phyloP scores from a whole-genome alignment of 2,888 invertebrate genomes.

The Tubiluchus corallicola region DNA sequence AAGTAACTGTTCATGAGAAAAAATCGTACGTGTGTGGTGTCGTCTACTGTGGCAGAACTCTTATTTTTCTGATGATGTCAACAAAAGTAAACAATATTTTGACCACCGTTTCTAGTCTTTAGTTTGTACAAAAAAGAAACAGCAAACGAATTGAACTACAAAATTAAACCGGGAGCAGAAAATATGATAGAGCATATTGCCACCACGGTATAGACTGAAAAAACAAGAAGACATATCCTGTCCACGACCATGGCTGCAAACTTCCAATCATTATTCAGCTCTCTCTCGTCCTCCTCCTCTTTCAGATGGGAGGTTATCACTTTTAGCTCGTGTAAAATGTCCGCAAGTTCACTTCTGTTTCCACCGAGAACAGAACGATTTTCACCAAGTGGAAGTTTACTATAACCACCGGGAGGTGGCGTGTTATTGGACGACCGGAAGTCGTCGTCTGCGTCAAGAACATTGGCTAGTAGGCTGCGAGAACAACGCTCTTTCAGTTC shows the following conservation, averaged over 20 bases:
- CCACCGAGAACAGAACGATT: background rate
- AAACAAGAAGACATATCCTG: constrained; percentile 22
- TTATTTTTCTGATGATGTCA: too few relatives aligned
- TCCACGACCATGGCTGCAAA: constrained; percentile 24
- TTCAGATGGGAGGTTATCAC: constrained; percentile 17
- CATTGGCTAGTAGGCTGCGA: constrained; percentile 84
- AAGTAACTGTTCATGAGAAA: too few relatives aligned
- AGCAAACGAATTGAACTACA: too few relatives aligned
- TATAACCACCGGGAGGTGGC: too few relatives aligned
- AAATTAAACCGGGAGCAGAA: constrained; percentile 22
- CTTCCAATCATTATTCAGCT: constrained; percentile 21
- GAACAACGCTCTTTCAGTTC: constrained; percentile 80
- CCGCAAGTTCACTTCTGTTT: constrained; percentile 15
- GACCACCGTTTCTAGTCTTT: too few relatives aligned
- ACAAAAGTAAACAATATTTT: too few relatives aligned
- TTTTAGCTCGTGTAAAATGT: constrained; percentile 22
- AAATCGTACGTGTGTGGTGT: too few relatives aligned
- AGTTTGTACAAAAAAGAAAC: too few relatives aligned
- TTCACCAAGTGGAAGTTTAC: background rate
- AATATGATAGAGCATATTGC: constrained; percentile 21
- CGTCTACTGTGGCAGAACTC: too few relatives aligned
- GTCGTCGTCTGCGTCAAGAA: constrained; percentile 92
- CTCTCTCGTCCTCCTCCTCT: constrained; percentile 21
- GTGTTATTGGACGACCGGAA: constrained; percentile 35
- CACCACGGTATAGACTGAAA: constrained; percentile 21